Evolutionary conservation across 2,797 vertebrate genomes (phyloP), one percentile per base, ranked within the genome.

Genomic region (Sebastes jordani): DNA sequence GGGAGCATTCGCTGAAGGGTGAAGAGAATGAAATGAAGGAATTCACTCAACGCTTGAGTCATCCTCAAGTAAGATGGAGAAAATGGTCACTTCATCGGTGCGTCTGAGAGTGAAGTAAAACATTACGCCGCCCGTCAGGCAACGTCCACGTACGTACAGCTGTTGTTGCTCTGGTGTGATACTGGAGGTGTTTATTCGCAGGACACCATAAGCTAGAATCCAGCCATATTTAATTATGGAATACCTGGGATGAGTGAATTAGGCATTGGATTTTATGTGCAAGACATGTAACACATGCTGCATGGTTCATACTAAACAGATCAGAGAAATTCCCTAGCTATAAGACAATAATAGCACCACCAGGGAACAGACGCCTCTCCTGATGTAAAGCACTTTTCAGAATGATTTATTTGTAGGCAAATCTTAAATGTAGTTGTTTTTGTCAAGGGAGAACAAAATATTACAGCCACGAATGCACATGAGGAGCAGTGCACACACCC

Each of bases 11-110:
- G 46, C 72, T 60, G 54, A 86, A 76, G 72, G 78, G 63, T 87
- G 76, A 82, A 76, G 67, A 73, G 62, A 77, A 72, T 78, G 49
- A 90, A 85, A 90, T 76, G 67, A 80, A 87, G 71, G 81, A 80
- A 88, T 79, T 81, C 69, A 82, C 78, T 87, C 79, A 74, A 74
- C 20, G 71, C 73, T 83, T 76, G 74, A 87, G 68, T 87, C 78
- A 70, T 81, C 82, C 74, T 56, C 82, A 74, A 78, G 70, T 81
- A 82, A 85, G 68, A 78, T 52, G 67, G 18, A 80, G 42, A 74
- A 86, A 85, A 81, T 55, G 25, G 77, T 85, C 75, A 74, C 83
- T 82, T 89, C 38, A 75, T 46, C 49, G 61, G 63, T 70, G 65
- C 74, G 80, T 84, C 64, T 63, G 67, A 78, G 68, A 56, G 23